A percentile compares a stretch with the other conserved stretches of the same genome.
phyloP scores from a whole-genome alignment of 2,888 invertebrate species.

The Polymixis lichenea region DNA sequence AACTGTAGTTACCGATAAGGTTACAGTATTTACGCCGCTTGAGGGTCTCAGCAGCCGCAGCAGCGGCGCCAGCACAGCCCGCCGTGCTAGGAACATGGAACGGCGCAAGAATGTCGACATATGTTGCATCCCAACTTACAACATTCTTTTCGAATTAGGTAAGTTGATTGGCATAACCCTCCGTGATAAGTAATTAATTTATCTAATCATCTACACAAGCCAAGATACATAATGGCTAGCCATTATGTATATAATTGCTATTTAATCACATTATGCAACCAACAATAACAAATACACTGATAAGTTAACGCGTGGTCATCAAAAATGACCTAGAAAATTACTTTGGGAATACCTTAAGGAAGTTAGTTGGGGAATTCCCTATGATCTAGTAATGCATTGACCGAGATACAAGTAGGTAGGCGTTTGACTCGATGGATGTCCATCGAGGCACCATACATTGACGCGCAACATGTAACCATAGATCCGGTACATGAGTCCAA shows the following conservation, averaged over 20 bases:
- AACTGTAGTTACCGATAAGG: too few species aligned
- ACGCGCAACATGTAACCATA: too few species aligned
- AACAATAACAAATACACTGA: not conserved
- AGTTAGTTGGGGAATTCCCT: not conserved
- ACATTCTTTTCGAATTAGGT: not conserved
- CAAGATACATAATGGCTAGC: not conserved
- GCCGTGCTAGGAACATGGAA: too few species aligned
- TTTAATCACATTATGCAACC: conserved; percentile 19
- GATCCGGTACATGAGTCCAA: too few species aligned
- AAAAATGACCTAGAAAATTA: not conserved
- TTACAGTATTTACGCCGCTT: too few species aligned
- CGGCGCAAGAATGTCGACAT: too few species aligned
- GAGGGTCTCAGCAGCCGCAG: too few species aligned
- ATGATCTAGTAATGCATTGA: not conserved
- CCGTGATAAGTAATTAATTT: not conserved
- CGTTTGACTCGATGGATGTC: too few species aligned
- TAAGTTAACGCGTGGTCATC: not conserved
- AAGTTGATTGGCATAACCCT: not conserved
- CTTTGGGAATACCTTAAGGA: not conserved
- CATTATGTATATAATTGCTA: conserved; percentile 6
- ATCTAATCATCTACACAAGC: not conserved
- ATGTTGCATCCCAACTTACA: too few species aligned
- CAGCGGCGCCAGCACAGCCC: too few species aligned
- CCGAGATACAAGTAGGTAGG: not conserved
- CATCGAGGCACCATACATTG: too few species aligned